Percentiles rank a stretch among this genome's conserved stretches.
Evolutionary conservation across 2,797 vertebrate species (phyloP).

Genomic region (Capromys pilorides): DNA sequence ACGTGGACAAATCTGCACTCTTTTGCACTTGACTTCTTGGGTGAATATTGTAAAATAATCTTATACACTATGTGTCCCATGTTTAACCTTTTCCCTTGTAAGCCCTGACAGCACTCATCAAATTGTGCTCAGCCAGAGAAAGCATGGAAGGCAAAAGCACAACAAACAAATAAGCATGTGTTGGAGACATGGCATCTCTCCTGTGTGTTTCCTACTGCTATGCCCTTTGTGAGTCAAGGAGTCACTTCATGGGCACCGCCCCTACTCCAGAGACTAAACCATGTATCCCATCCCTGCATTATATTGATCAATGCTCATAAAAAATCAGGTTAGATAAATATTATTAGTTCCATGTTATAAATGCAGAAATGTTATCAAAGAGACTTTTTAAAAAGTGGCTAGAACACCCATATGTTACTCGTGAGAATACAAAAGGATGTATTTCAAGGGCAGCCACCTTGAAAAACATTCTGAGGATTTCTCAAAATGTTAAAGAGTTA

Average conservation of each 20-base stretch:
- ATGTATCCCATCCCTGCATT: background rate
- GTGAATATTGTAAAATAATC: too few relatives aligned
- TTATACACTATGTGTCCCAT: too few relatives aligned
- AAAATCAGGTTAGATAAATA: background rate
- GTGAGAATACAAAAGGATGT: background rate
- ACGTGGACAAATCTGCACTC: too few relatives aligned
- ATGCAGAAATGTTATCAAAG: background rate
- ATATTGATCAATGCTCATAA: background rate
- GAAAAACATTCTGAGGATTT: background rate
- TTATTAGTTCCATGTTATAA: background rate
- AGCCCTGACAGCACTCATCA: background rate
- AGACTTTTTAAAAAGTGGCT: background rate
- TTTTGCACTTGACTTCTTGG: too few relatives aligned
- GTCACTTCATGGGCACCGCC: background rate
- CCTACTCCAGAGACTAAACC: background rate
- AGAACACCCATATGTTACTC: background rate
- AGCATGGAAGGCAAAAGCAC: background rate
- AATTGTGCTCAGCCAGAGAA: background rate
- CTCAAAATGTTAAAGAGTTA: background rate
- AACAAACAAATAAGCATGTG: background rate
- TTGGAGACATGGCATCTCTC: background rate
- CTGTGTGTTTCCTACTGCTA: accelerated
- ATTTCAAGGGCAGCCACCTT: background rate
- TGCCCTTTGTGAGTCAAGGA: background rate
- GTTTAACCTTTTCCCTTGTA: too few relatives aligned